Evolutionary conservation across 2,797 vertebrate species (phyloP).

Genomic region (Centroberyx gerrardi): DNA sequence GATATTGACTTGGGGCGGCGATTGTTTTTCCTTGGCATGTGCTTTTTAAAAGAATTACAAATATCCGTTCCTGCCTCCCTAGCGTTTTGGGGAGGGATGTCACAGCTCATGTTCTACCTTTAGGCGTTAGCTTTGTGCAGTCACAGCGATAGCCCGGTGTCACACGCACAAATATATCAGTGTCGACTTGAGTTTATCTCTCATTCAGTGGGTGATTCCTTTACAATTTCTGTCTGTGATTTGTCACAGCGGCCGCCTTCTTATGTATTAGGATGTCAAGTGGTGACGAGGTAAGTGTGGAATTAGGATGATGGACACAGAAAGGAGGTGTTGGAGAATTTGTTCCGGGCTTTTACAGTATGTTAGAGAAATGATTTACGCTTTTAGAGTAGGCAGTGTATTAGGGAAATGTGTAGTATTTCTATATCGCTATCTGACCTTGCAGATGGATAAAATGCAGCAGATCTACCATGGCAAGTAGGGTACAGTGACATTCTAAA

Average conservation of each 20-base stretch:
- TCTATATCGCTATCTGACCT: constrained; percentile 20
- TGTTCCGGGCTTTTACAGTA: neutral
- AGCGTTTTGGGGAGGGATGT: constrained; percentile 27
- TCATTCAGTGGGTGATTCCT: constrained; percentile 35
- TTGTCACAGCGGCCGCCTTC: neutral
- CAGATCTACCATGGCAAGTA: neutral
- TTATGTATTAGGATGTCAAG: constrained; percentile 15
- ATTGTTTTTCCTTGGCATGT: constrained; percentile 12
- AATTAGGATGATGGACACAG: constrained; percentile 11
- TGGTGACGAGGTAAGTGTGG: constrained; percentile 21
- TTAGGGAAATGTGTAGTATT: neutral
- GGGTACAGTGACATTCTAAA: too few relatives aligned
- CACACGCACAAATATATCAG: constrained; percentile 34
- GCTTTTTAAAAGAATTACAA: constrained; percentile 7
- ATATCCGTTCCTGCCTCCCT: constrained; percentile 13
- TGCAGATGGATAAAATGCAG: too few relatives aligned
- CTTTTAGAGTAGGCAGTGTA: neutral
- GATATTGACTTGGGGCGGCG: neutral
- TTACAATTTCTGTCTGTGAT: constrained; percentile 13
- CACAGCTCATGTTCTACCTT: constrained; percentile 55
- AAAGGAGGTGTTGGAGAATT: neutral
- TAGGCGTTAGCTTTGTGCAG: constrained; percentile 37
- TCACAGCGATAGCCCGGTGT: constrained; percentile 30
- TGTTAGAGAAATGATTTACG: neutral
- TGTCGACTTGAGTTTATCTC: constrained; percentile 16